Evolutionary conservation across 1,140 invertebrate species (phyloP).

Genomic region (Drosophila auraria): DNA sequence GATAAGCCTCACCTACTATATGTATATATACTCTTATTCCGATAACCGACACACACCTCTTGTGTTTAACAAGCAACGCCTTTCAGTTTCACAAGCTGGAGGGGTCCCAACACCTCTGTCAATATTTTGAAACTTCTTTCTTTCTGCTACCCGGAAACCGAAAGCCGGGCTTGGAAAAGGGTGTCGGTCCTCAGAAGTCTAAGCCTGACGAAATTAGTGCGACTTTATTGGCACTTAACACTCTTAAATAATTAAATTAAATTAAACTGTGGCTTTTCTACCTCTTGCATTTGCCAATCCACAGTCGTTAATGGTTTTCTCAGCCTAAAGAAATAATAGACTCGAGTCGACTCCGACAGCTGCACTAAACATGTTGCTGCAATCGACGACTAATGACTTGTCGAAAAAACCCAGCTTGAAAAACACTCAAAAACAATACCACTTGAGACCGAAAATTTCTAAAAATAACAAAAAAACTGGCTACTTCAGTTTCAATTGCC

Average conservation of each 20-base stretch:
- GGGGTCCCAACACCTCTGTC: slow-evolving; percentile 51
- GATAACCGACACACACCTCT: slow-evolving; percentile 1
- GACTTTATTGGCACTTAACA: slow-evolving; percentile 51
- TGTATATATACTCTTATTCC: no score
- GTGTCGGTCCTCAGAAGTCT: not conserved
- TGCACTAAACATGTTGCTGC: slow-evolving; percentile 59
- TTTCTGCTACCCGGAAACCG: slow-evolving; percentile 19
- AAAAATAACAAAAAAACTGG: slow-evolving; percentile 59
- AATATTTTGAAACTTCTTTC: slow-evolving; percentile 46
- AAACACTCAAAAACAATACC: slow-evolving; percentile 55
- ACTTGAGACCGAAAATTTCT: slow-evolving; percentile 56
- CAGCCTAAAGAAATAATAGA: slow-evolving; percentile 2
- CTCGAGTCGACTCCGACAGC: slow-evolving; percentile 41
- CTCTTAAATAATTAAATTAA: not conserved
- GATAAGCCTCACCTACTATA: not conserved
- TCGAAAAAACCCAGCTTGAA: slow-evolving; percentile 32
- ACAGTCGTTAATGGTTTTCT: slow-evolving; percentile 16
- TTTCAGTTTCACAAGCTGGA: slow-evolving; percentile 14
- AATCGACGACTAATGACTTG: slow-evolving; percentile 31
- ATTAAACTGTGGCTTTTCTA: slow-evolving; percentile 42
- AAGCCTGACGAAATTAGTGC: slow-evolving; percentile 21
- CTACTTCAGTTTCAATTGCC: slow-evolving; percentile 68
- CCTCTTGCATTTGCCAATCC: not conserved
- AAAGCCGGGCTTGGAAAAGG: not conserved
- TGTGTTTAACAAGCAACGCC: slow-evolving; percentile 23